These are phyloP conservation scores for Platycheirus albimanus DNA, from an alignment of 2,888 invertebrate genomes.

Conservation along the genomic window DNA sequence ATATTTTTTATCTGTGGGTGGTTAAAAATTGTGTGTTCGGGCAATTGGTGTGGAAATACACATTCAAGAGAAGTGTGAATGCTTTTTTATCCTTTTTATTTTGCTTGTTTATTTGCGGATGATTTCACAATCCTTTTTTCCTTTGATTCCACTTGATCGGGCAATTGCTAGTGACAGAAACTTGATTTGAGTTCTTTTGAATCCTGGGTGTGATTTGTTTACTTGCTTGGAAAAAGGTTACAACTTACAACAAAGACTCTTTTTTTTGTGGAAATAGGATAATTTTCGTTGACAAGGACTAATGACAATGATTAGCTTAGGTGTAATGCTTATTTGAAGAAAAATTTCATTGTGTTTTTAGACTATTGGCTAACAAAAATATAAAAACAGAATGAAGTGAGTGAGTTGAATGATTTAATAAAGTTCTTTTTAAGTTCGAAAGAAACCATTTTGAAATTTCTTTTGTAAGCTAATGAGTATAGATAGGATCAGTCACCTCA, in stretches of 20 bases:
- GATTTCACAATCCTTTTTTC: constrained; percentile 56
- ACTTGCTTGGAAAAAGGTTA: constrained; percentile 48
- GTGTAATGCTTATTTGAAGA: neutral
- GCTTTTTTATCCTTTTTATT: constrained; percentile 29
- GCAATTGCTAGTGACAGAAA: constrained; percentile 64
- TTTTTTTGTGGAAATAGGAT: constrained; percentile 30
- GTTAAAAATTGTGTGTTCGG: constrained; percentile 25
- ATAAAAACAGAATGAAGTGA: too few species aligned
- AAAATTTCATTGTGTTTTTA: neutral
- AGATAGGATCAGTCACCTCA: too few species aligned
- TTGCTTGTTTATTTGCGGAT: constrained; percentile 18
- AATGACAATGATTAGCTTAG: constrained; percentile 37
- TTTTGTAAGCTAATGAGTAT: too few species aligned
- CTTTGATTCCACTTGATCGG: constrained; percentile 65
- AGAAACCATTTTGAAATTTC: too few species aligned
- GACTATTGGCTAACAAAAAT: too few species aligned
- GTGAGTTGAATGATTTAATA: too few species aligned
- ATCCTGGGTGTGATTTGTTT: constrained; percentile 31
- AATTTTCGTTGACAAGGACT: constrained; percentile 29
- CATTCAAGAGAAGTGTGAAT: constrained; percentile 32
- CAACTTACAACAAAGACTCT: neutral
- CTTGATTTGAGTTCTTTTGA: constrained; percentile 32
- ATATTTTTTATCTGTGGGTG: constrained; percentile 20
- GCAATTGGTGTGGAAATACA: constrained; percentile 47
- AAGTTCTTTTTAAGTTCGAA: too few species aligned